These are phyloP conservation scores for Sebastes nivosus DNA, from an alignment of 2,797 vertebrate species.

Conservation along the genomic window DNA sequence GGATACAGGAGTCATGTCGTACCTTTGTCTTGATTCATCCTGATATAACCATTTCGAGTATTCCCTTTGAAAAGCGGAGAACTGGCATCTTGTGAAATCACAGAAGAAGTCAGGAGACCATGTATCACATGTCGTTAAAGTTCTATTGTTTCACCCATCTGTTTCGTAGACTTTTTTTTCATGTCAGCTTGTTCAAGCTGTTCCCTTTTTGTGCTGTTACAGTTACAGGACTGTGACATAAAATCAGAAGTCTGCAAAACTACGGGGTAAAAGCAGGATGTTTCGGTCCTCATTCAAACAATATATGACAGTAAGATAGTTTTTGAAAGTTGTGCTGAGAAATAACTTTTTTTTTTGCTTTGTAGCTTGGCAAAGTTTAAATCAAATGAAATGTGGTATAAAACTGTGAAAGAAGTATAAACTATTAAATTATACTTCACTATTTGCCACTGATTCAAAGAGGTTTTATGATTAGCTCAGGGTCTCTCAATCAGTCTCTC, in stretches of 20 bases:
- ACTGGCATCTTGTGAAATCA: constrained; percentile 84
- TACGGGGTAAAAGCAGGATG: constrained; percentile 4
- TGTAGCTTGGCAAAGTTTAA: constrained; percentile 27
- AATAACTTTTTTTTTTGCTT: constrained; percentile 42
- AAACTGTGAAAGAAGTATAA: constrained; percentile 28
- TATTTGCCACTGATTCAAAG: constrained; percentile 33
- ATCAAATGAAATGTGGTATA: constrained; percentile 13
- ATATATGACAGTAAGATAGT: constrained; percentile 1
- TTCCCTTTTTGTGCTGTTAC: constrained; percentile 61
- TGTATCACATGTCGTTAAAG: constrained; percentile 76
- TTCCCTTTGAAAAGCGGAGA: constrained; percentile 84
- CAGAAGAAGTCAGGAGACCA: constrained; percentile 79
- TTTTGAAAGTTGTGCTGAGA: constrained; percentile 34
- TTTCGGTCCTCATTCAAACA: constrained; percentile 21
- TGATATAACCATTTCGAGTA: constrained; percentile 79
- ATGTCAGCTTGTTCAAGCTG: constrained; percentile 63
- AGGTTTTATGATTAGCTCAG: constrained; percentile 42
- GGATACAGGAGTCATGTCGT: constrained; percentile 80
- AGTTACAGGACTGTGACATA: constrained; percentile 56
- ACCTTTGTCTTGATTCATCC: constrained; percentile 85
- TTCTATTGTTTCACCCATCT: constrained; percentile 76
- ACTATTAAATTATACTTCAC: constrained; percentile 29
- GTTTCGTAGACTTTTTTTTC: constrained; percentile 60
- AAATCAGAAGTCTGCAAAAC: constrained; percentile 54
- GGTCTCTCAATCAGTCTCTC: constrained; percentile 52